Percentiles rank a stretch among this genome's conserved stretches.
Evolutionary conservation across 2,888 invertebrate genomes (phyloP).

Genomic region (Bhutanitis thaidina): DNA sequence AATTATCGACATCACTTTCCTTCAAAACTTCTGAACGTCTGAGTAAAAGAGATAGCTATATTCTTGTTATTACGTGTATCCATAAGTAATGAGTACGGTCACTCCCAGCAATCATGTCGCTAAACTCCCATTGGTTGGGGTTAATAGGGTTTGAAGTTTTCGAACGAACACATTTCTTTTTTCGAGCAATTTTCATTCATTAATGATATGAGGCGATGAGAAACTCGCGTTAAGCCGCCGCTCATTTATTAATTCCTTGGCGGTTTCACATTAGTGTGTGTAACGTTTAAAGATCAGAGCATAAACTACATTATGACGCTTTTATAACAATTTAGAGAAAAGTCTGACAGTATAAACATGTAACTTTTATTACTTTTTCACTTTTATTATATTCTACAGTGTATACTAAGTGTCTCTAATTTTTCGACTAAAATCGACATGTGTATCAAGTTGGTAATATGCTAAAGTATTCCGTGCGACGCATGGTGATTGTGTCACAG

Average conservation of each 20-base stretch:
- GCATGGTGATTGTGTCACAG: too few species aligned
- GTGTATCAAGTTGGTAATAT: too few species aligned
- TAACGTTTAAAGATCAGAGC: too few species aligned
- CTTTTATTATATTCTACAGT: too few species aligned
- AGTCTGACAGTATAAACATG: too few species aligned
- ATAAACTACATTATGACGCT: too few species aligned
- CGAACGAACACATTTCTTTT: slow-evolving; percentile 51
- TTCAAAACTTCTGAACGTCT: slow-evolving; percentile 4
- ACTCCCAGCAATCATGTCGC: slow-evolving; percentile 69
- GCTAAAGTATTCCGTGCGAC: too few species aligned
- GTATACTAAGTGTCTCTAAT: too few species aligned
- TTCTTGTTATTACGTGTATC: slow-evolving; percentile 25
- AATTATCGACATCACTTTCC: slow-evolving; percentile 35
- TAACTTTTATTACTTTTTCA: too few species aligned
- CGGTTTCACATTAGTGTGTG: slow-evolving; percentile 24
- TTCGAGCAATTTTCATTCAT: slow-evolving; percentile 56
- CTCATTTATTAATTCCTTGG: slow-evolving; percentile 34
- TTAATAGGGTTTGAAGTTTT: slow-evolving; percentile 60
- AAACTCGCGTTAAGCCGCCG: slow-evolving; percentile 30
- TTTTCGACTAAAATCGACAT: too few species aligned
- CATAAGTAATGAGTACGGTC: slow-evolving; percentile 68
- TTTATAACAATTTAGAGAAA: too few species aligned
- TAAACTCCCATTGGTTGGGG: slow-evolving; percentile 58
- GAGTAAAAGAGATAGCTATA: slow-evolving; percentile 38
- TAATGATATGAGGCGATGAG: slow-evolving; percentile 42